Percentiles rank a stretch among this genome's conserved stretches.
Conservation (phyloP, 1,140 invertebrate genomes). For the Eumaeus atala region DNA sequence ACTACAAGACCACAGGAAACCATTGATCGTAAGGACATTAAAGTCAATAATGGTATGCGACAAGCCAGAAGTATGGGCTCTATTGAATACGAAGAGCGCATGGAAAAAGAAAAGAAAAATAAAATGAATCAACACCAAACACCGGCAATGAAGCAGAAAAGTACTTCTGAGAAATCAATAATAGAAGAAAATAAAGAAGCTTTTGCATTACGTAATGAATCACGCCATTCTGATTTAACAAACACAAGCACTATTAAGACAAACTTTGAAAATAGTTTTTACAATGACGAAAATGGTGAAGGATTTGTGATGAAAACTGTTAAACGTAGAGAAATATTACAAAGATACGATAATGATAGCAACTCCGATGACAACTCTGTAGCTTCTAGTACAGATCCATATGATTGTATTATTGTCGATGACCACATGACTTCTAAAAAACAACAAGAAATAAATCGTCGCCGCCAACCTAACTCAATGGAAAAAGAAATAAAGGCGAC, state of each 20-base stretch:
- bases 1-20: slow-evolving; percentile 63
- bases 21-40: slow-evolving; percentile 67
- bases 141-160: slow-evolving; percentile 60
- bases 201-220: slow-evolving; percentile 63
- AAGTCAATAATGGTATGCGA: slow-evolving; percentile 59
- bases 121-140: slow-evolving; percentile 47
- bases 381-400: slow-evolving; percentile 79
- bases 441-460: slow-evolving; percentile 74
- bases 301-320: slow-evolving; percentile 80
- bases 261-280: slow-evolving; percentile 76
- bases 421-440: slow-evolving; percentile 79
- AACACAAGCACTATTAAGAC: slow-evolving; percentile 70
- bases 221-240: slow-evolving; percentile 69
- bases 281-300: slow-evolving; percentile 76
- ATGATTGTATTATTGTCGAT: slow-evolving; percentile 83
- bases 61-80: slow-evolving; percentile 69
- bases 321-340: slow-evolving; percentile 80
- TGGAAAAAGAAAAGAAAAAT: slow-evolving; percentile 56
- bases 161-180: slow-evolving; percentile 66
- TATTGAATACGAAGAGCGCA: slow-evolving; percentile 61
- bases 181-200: slow-evolving; percentile 67
- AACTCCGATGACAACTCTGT: slow-evolving; percentile 77
- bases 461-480: slow-evolving; percentile 49
- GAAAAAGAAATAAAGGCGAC: slow-evolving; percentile 62
- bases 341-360: slow-evolving; percentile 79